Conservation (phyloP, 2,888 invertebrate genomes). For the Andrena hattorfiana region DNA sequence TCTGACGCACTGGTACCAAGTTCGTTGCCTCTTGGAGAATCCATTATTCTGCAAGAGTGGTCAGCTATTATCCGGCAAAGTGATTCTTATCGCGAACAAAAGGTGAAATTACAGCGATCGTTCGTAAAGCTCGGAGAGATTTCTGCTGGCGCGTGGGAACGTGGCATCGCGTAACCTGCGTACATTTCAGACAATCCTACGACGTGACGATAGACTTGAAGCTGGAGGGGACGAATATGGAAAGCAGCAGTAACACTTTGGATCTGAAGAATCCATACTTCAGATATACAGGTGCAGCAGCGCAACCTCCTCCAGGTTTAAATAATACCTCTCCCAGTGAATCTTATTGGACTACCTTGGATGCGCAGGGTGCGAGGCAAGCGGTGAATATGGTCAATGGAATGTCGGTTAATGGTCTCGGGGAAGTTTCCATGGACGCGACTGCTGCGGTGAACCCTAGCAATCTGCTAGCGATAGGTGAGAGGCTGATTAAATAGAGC, state of each 20-base stretch:
- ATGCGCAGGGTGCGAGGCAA: slow-evolving; percentile 89
- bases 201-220: slow-evolving; percentile 98
- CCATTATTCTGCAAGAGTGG: slow-evolving; percentile 98
- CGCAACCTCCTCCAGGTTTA: slow-evolving; percentile 96
- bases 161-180: background rate
- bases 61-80: slow-evolving; percentile 94
- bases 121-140: background rate
- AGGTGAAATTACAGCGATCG: slow-evolving; percentile 86
- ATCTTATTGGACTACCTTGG: slow-evolving; percentile 94
- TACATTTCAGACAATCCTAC: slow-evolving; percentile 94
- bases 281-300: slow-evolving; percentile 97
- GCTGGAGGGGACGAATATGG: slow-evolving; percentile 94
- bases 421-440: slow-evolving; percentile 90
- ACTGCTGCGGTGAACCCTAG: slow-evolving; percentile 87
- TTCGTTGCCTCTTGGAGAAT: slow-evolving; percentile 96
- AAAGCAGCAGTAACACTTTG: slow-evolving; percentile 94
- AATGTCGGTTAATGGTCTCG: slow-evolving; percentile 90
- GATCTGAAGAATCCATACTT: slow-evolving; percentile 99
- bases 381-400: slow-evolving; percentile 92
- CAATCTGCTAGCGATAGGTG: slow-evolving; percentile 83
- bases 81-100: slow-evolving; percentile 96
- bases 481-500: slow-evolving; percentile 54
- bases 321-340: slow-evolving; percentile 97
- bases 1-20: slow-evolving; percentile 99
- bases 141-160: background rate